These are phyloP conservation scores for Vulpes lagopus DNA, from an alignment of 2,113 vertebrate genomes.

Conservation along the genomic window DNA sequence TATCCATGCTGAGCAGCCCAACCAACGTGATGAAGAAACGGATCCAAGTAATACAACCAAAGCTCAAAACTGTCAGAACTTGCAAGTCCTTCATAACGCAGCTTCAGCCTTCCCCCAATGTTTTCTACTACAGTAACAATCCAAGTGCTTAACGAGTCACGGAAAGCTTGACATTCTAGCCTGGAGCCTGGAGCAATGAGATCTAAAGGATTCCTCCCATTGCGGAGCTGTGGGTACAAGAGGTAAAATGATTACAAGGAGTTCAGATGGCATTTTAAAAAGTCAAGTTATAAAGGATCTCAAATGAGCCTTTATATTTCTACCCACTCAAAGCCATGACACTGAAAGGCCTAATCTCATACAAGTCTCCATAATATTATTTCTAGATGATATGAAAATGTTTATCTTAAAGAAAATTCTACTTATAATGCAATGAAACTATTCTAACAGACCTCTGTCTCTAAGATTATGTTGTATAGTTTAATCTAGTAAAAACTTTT, in stretches of 20 bases:
- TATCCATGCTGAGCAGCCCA: slow-evolving; percentile 94
- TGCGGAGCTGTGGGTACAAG: slow-evolving; percentile 90
- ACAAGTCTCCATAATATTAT: neutral
- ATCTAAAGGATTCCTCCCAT: slow-evolving; percentile 95
- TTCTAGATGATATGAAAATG: slow-evolving; percentile 52
- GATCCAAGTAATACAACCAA: slow-evolving; percentile 97
- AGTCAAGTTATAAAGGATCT: slow-evolving; percentile 48
- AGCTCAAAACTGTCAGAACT: slow-evolving; percentile 88
- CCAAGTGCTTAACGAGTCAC: slow-evolving; percentile 91
- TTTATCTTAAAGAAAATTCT: slow-evolving; percentile 53
- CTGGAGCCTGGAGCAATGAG: slow-evolving; percentile 93
- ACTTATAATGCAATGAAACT: slow-evolving; percentile 5
- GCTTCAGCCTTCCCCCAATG: slow-evolving; percentile 93
- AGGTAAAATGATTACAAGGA: slow-evolving; percentile 3
- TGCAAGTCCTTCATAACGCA: slow-evolving; percentile 93
- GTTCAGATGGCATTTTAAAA: slow-evolving; percentile 9
- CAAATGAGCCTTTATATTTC: slow-evolving; percentile 58
- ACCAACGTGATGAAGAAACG: slow-evolving; percentile 95
- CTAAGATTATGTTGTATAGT: neutral
- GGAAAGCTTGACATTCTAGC: slow-evolving; percentile 93
- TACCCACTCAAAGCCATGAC: slow-evolving; percentile 18
- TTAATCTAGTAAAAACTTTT: slow-evolving; percentile 41
- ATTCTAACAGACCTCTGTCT: slow-evolving; percentile 14
- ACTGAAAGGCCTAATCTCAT: neutral
- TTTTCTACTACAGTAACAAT: slow-evolving; percentile 95